phyloP scores from a whole-genome alignment of 2,113 vertebrate genomes.

The Brachyhypopomus occidentalis region DNA sequence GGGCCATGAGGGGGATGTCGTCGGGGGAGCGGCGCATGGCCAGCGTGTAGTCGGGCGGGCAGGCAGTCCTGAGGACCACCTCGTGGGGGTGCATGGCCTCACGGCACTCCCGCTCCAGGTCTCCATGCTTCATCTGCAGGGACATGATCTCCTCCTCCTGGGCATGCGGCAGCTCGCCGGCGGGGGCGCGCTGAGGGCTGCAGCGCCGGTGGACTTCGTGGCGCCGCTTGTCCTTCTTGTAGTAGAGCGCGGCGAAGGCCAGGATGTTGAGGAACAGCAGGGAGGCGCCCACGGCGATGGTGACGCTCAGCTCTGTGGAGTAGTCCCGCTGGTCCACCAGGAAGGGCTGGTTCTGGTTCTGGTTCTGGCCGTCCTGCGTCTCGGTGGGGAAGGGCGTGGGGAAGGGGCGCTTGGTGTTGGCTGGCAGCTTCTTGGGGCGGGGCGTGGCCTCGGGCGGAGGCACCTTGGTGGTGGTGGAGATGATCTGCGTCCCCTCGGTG shows the following conservation, averaged over 20 bases:
- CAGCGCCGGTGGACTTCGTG: constrained; percentile 94
- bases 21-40: constrained; percentile 98
- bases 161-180: constrained; percentile 93
- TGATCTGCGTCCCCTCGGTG: constrained; percentile 90
- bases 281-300: constrained; percentile 95
- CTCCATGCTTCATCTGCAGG: constrained; percentile 98
- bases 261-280: constrained; percentile 97
- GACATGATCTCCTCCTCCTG: constrained; percentile 99
- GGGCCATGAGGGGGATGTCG: constrained; percentile 98
- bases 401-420: constrained; percentile 80
- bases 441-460: constrained; percentile 92
- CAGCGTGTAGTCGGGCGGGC: constrained; percentile 97
- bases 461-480: constrained; percentile 97
- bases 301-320: constrained; percentile 95
- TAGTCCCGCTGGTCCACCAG: constrained; percentile 97
- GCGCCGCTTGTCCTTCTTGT: constrained; percentile 97
- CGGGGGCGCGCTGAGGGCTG: constrained; percentile 90
- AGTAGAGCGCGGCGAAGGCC: constrained; percentile 96
- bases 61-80: constrained; percentile 96
- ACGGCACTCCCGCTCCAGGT: constrained; percentile 93
- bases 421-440: constrained; percentile 87
- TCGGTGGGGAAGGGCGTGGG: constrained; percentile 93
- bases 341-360: constrained; percentile 95
- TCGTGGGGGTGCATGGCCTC: constrained; percentile 95
- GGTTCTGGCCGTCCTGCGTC: constrained; percentile 82